Evolutionary conservation across 92 coral and sea anemone genomes (phyloP), one percentile per base, ranked within the genome.

Genomic region (Actinernus sp.): DNA sequence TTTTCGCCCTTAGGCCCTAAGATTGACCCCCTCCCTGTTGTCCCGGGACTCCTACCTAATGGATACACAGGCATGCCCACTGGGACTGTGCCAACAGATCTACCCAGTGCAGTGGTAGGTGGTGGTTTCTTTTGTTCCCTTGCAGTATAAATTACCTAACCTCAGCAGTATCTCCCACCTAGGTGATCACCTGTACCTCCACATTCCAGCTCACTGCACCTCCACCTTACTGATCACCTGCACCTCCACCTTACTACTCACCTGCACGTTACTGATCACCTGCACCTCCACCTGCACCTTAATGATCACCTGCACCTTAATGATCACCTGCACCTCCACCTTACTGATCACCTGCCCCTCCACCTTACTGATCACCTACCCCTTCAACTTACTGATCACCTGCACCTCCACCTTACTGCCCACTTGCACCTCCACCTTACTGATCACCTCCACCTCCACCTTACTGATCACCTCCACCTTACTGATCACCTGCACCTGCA

Each of bases 101-200:
- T 73, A 61, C 71, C 71, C 41, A 61, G 80, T 47, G 80, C 71
- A 59, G 71, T 61, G 80, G 80, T 73, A 58, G 55, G 78, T 71
- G 58, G 32, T 38, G 68, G 24, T 16, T 56, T 41, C 34, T 38
- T 56, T 34, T 56, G 22, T 50, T 26, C 7, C 24, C 1, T 17
- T 6, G 31, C n/a, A n/a, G n/a, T n/a, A n/a, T n/a, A n/a, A n/a
- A n/a, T n/a, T n/a, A n/a, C n/a, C n/a, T n/a, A n/a, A n/a, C n/a
- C n/a, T n/a, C n/a, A n/a, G n/a, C n/a, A n/a, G n/a, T n/a, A n/a
- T n/a, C 34, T 25, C 12, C 21, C 44, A 56, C 18, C 19, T 29
- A 29, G 41, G 33, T 27, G 19, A 30, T 5, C 45, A 57, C 12
- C 41, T 2, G 17, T 25, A 57, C 18, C 40, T 31, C 7, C 40